Evolutionary conservation across 2,888 invertebrate species (phyloP), one percentile per base, ranked within the genome.

Genomic region (Antitype chi): DNA sequence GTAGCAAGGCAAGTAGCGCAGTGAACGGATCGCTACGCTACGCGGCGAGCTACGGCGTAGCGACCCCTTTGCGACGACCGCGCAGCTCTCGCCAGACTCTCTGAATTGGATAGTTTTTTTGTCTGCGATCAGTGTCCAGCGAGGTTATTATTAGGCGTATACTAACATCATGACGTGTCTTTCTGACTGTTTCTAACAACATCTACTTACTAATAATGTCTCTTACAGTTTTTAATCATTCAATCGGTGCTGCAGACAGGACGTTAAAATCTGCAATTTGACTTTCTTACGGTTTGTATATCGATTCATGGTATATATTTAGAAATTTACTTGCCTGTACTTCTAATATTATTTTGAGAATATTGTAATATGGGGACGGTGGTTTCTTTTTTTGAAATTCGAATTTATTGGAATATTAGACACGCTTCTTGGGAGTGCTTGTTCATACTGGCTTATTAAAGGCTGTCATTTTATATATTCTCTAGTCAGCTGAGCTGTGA

Each of bases 41-140:
- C 11, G 32, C 47, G 1, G 47, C 11, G 28, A 47, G 32, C 71
- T 49, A 70, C 71, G 70, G 32, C 67, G 52, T 52, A 68, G 67
- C 67, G 17, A 17, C 28, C 9, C 23, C 9, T 52, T 28, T 52
- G 23, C 0, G 9, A 23, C 28, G 20, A 28, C 28, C 9, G 28
- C 32, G 52, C 52, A n/a, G n/a, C 52, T 7, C n/a, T n/a, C 17
- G 17, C 47, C 28, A 28, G 28, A 20, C n/a, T 17, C n/a, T 3
- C 5, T 20, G 17, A 7, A 47, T n/a, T 68, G 15, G 2, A 52
- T 15, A 23, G 3, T 0, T 25, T 25, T 8, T 47, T 32, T 9
- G 2, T 32, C 32, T n/a, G 17, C 17, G 17, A 9, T 25, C 20
- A 25, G 59, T 28, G 23, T n/a, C 11, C 11, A 28, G 43, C 23